Evolutionary conservation across 2,888 invertebrate genomes (phyloP).

Genomic region (Nemurella pictetii): DNA sequence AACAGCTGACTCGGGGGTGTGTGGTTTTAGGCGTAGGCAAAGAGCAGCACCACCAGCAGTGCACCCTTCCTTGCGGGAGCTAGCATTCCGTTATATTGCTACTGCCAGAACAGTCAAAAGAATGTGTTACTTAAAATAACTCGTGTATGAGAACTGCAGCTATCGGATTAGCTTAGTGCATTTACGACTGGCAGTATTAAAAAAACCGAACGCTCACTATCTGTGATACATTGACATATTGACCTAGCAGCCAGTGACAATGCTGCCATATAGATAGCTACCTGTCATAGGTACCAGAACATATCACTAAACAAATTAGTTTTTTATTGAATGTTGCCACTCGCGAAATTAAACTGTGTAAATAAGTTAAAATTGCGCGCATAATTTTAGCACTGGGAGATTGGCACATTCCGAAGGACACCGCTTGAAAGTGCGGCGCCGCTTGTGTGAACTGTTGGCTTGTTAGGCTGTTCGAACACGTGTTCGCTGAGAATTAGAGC

Average conservation of each 20-base stretch:
- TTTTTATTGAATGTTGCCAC: not conserved
- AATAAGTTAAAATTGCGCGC: not conserved
- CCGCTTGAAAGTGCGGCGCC: not conserved
- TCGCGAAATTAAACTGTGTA: not conserved
- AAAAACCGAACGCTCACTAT: not conserved
- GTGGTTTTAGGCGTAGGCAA: not conserved
- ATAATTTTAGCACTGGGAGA: not conserved
- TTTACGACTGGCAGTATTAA: not conserved
- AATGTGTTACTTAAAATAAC: no score
- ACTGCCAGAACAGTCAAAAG: not conserved
- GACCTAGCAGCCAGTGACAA: not conserved
- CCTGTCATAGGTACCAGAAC: not conserved
- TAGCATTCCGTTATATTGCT: not conserved
- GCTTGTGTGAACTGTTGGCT: not conserved
- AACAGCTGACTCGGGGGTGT: conserved; percentile 15
- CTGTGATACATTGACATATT: not conserved
- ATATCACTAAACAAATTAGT: not conserved
- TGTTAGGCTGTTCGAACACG: not conserved
- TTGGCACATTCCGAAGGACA: not conserved
- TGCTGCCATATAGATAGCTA: not conserved
- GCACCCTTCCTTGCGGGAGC: not conserved
- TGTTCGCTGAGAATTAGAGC: not conserved
- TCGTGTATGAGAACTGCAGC: no score
- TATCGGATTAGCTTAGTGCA: no score
- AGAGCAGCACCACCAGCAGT: not conserved